These are phyloP conservation scores for Ophion ellenae DNA, from an alignment of 2,888 invertebrate genomes.

Conservation along the genomic window DNA sequence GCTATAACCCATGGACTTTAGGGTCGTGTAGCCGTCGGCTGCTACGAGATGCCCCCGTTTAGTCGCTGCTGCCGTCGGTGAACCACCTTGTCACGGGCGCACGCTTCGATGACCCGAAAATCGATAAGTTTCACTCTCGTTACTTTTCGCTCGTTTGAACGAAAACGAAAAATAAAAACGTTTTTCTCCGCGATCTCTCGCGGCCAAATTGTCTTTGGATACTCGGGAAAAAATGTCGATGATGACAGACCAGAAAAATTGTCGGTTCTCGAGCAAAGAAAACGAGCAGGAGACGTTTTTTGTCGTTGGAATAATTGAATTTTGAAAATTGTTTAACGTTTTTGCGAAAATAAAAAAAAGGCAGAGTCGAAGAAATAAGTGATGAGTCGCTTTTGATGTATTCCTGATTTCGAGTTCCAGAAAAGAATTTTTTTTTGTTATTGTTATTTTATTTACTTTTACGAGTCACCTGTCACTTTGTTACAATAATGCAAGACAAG, in stretches of 20 bases:
- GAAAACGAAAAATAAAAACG: not conserved
- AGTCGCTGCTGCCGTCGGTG: slow-evolving; percentile 33
- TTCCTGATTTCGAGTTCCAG: too few relatives aligned
- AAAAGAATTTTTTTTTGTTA: too few relatives aligned
- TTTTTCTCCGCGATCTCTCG: not conserved
- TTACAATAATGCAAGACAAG: too few relatives aligned
- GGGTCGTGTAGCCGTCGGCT: slow-evolving; percentile 69
- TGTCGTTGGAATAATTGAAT: not conserved
- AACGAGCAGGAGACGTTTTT: not conserved
- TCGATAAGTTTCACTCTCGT: slow-evolving; percentile 36
- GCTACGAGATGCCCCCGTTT: slow-evolving; percentile 60
- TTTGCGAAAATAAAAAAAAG: too few relatives aligned
- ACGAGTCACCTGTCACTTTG: too few relatives aligned
- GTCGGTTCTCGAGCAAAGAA: not conserved
- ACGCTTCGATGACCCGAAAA: slow-evolving; percentile 40
- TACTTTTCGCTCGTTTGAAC: not conserved
- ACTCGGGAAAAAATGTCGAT: not conserved
- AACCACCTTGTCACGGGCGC: slow-evolving; percentile 43
- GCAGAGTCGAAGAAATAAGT: too few relatives aligned
- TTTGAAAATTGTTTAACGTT: not conserved
- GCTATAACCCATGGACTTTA: slow-evolving; percentile 10
- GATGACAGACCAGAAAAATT: not conserved
- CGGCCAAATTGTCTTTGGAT: not conserved
- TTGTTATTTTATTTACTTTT: too few relatives aligned
- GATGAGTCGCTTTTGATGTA: too few relatives aligned